These are phyloP conservation scores for Carpatolechia fugitivella DNA, from an alignment of 2,888 invertebrate genomes.

Conservation along the genomic window DNA sequence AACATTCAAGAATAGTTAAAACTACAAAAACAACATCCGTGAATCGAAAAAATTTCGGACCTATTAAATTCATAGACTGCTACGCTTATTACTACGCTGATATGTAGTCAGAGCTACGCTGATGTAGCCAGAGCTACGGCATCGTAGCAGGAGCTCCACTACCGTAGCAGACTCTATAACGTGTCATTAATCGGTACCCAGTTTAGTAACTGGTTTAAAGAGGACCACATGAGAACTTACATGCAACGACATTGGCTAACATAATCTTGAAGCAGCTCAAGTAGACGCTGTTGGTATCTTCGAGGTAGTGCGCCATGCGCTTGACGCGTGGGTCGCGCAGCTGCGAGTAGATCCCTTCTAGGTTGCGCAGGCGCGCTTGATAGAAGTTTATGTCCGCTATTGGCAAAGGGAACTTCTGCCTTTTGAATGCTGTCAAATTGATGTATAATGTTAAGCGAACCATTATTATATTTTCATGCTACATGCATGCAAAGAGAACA, in stretches of 20 bases:
- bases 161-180: neutral
- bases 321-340: slow-evolving; percentile 89
- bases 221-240: no score
- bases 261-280: slow-evolving; percentile 86
- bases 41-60: no score
- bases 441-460: neutral
- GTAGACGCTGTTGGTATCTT: slow-evolving; percentile 89
- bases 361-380: slow-evolving; percentile 86
- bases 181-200: no score
- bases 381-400: slow-evolving; percentile 88
- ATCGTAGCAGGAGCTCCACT: neutral
- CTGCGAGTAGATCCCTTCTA: slow-evolving; percentile 93
- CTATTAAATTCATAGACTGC: no score
- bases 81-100: no score
- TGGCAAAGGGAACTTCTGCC: slow-evolving; percentile 85
- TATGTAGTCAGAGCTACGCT: no score
- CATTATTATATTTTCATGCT: no score
- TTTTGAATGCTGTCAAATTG: slow-evolving; percentile 74
- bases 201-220: no score
- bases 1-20: no score
- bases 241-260: slow-evolving; percentile 88
- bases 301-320: slow-evolving; percentile 89
- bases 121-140: neutral
- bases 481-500: no score
- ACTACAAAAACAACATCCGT: no score